Conservation (phyloP, 37 sponge, comb jelly and placozoan species). For the Tethya wilhelma region DNA sequence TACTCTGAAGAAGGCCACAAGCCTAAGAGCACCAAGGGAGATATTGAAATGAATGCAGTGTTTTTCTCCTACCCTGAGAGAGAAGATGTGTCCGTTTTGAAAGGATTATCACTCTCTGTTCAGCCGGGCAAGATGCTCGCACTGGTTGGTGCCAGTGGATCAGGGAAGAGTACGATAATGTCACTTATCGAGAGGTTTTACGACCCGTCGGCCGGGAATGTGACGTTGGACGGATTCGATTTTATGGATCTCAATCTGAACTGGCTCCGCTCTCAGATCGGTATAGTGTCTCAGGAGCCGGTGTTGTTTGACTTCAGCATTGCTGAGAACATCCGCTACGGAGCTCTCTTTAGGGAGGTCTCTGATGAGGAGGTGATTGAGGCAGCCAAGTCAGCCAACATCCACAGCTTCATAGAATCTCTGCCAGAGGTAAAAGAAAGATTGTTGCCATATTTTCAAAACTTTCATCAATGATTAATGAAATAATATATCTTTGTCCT, state of each 20-base stretch:
- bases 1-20: slow-evolving; percentile 61
- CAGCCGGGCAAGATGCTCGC: slow-evolving; percentile 85
- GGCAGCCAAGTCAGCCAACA: slow-evolving; percentile 93
- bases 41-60: slow-evolving; percentile 57
- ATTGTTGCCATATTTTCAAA: too few relatives aligned
- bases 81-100: slow-evolving; percentile 60
- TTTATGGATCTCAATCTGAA: slow-evolving; percentile 70
- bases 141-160: slow-evolving; percentile 92
- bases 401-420: slow-evolving; percentile 86
- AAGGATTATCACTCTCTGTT: slow-evolving; percentile 50
- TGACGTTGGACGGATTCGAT: slow-evolving; percentile 46
- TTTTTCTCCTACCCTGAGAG: slow-evolving; percentile 80
- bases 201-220: slow-evolving; percentile 52
- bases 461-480: too few relatives aligned
- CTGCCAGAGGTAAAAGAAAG: slow-evolving; percentile 63
- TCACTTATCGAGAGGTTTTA: slow-evolving; percentile 89
- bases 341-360: slow-evolving; percentile 82
- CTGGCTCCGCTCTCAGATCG: slow-evolving; percentile 87
- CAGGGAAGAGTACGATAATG: slow-evolving; percentile 96
- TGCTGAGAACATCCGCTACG: slow-evolving; percentile 96
- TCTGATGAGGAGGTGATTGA: slow-evolving; percentile 77
- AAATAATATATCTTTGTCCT: not conserved
- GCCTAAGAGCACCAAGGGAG: slow-evolving; percentile 51
- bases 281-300: slow-evolving; percentile 91
- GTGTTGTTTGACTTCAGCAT: slow-evolving; percentile 81